phyloP scores from a whole-genome alignment of 2,113 vertebrate species.

The Serilophus lunatus region DNA sequence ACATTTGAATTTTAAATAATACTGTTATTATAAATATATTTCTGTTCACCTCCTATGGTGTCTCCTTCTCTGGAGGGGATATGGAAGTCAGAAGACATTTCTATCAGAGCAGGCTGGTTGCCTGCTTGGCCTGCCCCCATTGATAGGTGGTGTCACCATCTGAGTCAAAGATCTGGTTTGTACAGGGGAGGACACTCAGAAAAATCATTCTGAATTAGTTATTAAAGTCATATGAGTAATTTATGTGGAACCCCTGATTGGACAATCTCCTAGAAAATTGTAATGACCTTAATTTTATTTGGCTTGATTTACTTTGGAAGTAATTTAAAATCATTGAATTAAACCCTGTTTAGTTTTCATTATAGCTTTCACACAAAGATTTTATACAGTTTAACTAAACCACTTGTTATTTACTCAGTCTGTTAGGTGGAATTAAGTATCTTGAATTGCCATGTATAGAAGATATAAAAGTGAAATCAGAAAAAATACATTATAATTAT shows the following conservation, averaged over 20 bases:
- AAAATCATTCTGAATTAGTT: background rate
- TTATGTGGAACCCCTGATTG: background rate
- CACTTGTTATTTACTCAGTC: background rate
- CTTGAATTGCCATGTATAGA: background rate
- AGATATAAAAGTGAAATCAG: background rate
- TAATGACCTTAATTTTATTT: constrained; percentile 18
- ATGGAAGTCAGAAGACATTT: background rate
- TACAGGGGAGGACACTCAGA: background rate
- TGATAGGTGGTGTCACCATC: background rate
- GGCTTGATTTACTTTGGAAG: constrained; percentile 16
- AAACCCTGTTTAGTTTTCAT: constrained; percentile 22
- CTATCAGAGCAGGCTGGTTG: background rate
- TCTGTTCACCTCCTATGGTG: background rate
- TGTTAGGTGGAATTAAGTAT: background rate
- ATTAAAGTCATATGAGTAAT: background rate
- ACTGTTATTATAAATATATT: background rate
- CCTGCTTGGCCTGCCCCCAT: background rate
- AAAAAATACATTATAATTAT: background rate
- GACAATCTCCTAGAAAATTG: background rate
- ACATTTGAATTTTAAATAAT: background rate
- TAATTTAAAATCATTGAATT: constrained; percentile 7
- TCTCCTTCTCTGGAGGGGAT: background rate
- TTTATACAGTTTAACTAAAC: constrained; percentile 10
- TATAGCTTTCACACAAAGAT: background rate
- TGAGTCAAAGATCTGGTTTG: background rate